Evolutionary conservation across 2,113 vertebrate genomes (phyloP), one percentile per base, ranked within the genome.

Genomic region (Solea senegalensis): DNA sequence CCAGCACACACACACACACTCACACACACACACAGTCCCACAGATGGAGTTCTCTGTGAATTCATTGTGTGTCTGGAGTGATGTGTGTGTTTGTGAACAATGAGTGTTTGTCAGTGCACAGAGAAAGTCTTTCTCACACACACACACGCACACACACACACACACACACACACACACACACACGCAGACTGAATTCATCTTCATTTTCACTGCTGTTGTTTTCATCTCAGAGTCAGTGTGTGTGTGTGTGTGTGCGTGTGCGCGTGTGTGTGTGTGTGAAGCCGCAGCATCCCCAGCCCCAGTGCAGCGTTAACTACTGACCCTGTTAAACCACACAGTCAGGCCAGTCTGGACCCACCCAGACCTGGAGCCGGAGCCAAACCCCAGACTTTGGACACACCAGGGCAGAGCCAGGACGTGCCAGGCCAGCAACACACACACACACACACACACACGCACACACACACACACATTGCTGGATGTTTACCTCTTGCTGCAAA

Each of bases 311-410:
- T 78, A 72, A 75, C 87, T 74, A 63, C 67, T 54, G 78, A 86
- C 80, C 82, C 76, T 58, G 73, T 66, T 61, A 54, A 81, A 81
- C 88, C 82, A 66, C 86, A 75, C 44, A 67, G 65, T 13, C 65
- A 41, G 63, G 71, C 76, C 69, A 59, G 80, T 52, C 58, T 66
- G 80, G 85, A 85, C 43, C 82, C 85, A 80, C 89, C 89, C 89
- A 89, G 46, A 81, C 78, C 80, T 44, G 74, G 50, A 80, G 26
- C 69, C 61, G 3, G 65, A 76, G 82, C 83, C 85, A 81, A 84
- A 84, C 68, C 81, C 66, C 50, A 63, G 45, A 54, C 50, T 78
- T 54, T 85, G 82, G 72, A 75, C 61, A 50, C 64, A 68, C 49
- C 74, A 16, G 58, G 34, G n/a, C 61, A 26, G 45, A 69, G 74